These are phyloP conservation scores for Ceramica pisi DNA, from an alignment of 2,888 invertebrate species.

Conservation along the genomic window DNA sequence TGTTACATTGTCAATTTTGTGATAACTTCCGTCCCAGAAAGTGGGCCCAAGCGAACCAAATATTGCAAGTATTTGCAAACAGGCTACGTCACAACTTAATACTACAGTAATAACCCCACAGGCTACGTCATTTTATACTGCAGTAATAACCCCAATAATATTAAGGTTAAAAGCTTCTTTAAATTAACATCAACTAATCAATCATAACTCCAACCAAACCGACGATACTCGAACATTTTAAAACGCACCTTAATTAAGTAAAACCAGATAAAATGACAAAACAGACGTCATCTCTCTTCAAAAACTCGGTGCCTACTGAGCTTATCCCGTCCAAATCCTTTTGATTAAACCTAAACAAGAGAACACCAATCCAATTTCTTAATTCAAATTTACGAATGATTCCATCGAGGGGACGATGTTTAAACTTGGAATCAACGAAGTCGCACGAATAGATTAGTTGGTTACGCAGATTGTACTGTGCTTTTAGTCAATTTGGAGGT, in stretches of 20 bases:
- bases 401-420: conserved; percentile 69
- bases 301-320: conserved; percentile 38
- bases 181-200: conserved; percentile 35
- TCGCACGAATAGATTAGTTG: conserved; percentile 53
- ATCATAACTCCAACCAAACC: conserved; percentile 42
- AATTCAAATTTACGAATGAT: conserved; percentile 74
- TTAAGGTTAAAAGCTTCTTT: neutral
- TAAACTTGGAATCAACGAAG: conserved; percentile 68
- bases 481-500: neutral
- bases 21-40: too few relatives aligned
- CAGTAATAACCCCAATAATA: neutral
- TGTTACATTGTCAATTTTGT: too few relatives aligned
- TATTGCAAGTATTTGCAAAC: too few relatives aligned
- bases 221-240: conserved; percentile 24
- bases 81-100: too few relatives aligned
- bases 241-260: conserved; percentile 36
- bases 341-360: conserved; percentile 68
- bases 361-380: conserved; percentile 77
- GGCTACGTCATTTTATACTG: too few relatives aligned
- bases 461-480: conserved; percentile 34
- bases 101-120: neutral
- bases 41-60: too few relatives aligned
- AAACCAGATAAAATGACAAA: conserved; percentile 51
- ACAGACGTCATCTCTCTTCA: conserved; percentile 32
- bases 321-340: conserved; percentile 60